Evolutionary conservation across 1,140 invertebrate species (phyloP).

Genomic region (Drosophila bifasciata): DNA sequence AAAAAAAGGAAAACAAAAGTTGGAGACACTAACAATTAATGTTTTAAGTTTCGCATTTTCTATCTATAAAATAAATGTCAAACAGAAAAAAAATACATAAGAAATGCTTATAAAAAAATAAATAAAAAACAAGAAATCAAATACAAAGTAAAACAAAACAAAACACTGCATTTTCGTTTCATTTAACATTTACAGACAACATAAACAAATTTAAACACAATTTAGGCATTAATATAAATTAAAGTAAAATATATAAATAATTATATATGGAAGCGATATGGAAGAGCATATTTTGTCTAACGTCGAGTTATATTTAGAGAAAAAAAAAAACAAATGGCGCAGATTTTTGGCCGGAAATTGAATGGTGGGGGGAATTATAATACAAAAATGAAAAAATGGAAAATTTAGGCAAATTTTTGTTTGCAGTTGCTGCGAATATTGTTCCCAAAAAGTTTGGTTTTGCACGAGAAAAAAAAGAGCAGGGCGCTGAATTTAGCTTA

Average conservation of each 20-base stretch:
- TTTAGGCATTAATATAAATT: slow-evolving; percentile 56
- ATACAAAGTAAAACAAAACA: slow-evolving; percentile 53
- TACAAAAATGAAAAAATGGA: slow-evolving; percentile 27
- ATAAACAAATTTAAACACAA: slow-evolving; percentile 21
- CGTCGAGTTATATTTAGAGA: slow-evolving; percentile 72
- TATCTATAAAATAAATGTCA: slow-evolving; percentile 69
- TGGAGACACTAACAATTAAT: slow-evolving; percentile 37
- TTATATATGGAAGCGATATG: slow-evolving; percentile 43
- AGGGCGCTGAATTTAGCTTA: slow-evolving; percentile 56
- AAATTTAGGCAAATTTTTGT: slow-evolving; percentile 65
- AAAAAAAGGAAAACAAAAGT: slow-evolving; percentile 7
- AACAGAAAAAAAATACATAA: slow-evolving; percentile 63
- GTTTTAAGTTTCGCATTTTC: slow-evolving; percentile 67
- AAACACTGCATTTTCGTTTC: slow-evolving; percentile 62
- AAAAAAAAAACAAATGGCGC: slow-evolving; percentile 35
- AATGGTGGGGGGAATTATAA: slow-evolving; percentile 24
- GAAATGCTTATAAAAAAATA: slow-evolving; percentile 61
- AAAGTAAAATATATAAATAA: slow-evolving; percentile 34
- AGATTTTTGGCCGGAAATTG: slow-evolving; percentile 46
- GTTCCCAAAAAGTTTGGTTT: slow-evolving; percentile 33
- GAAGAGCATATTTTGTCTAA: slow-evolving; percentile 74
- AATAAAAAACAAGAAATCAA: slow-evolving; percentile 58
- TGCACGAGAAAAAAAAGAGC: slow-evolving; percentile 34
- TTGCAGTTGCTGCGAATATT: slow-evolving; percentile 54
- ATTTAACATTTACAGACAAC: slow-evolving; percentile 69